Evolutionary conservation across 2,113 vertebrate species (phyloP), one percentile per base, ranked within the genome.

Genomic region (Corydoras sp.): DNA sequence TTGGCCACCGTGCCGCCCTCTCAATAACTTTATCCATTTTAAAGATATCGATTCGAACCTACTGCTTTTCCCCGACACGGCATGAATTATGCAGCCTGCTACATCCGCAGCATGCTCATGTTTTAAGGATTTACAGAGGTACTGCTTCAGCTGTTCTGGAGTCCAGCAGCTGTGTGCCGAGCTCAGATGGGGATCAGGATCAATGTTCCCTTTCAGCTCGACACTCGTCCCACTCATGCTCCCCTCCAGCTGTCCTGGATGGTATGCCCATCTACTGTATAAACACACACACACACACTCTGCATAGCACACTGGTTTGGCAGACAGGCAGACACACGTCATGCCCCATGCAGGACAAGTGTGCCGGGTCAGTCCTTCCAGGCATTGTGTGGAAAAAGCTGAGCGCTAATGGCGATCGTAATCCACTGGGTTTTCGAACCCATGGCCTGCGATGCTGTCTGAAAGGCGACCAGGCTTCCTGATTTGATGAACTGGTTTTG

Each of bases 301-400:
- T 24, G 48, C 35, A 35, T 32, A 62, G 61, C 32, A 66, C 72
- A 58, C 55, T 51, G 35, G 18, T 54, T 67, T 5, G 53, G 69
- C 35, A 43, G 35, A 4, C 43, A 24, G 65, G 35, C 72, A 71
- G 76, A 64, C 85, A 83, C 83, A 83, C 85, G 80, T 77, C 77
- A 6, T 70, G 73, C 81, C 81, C 70, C 58, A 60, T 8, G 65
- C 69, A 12, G 59, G 70, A 77, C 87, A 87, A 83, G 79, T 87
- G 65, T 49, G 83, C 75, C 71, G 67, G 13, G n/a, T 82, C 79
- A 81, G 53, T 84, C 80, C 75, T 71, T 78, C 29, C 43, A 60
- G n/a, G n/a, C 55, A 18, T 15, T 43, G 35, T 55, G 13, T 12
- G 11, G 1, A 53, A 53, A 53, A 12, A 10, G 10, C 51, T 10